phyloP scores from a whole-genome alignment of 2,888 invertebrate genomes.

The Barypeithes pellucidus region DNA sequence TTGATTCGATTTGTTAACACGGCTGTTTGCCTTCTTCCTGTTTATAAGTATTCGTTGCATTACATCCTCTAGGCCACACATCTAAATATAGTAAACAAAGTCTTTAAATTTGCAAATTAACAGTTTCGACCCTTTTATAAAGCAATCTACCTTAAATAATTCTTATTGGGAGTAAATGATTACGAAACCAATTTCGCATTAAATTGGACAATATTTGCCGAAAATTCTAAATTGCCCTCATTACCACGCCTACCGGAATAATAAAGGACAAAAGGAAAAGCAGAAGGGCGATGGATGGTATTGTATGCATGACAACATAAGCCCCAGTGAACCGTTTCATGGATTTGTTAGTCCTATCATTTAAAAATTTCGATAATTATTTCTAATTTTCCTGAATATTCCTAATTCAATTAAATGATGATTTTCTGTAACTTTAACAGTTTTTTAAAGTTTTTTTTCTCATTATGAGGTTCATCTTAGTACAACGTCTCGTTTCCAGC shows the following conservation, averaged over 20 bases:
- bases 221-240: constrained; percentile 1
- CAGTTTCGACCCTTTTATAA: neutral
- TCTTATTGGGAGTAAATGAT: neutral
- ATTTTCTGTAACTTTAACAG: neutral
- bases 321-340: neutral
- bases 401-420: neutral
- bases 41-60: too few species aligned
- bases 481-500: too few species aligned
- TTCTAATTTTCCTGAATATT: neutral
- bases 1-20: too few species aligned
- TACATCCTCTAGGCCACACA: too few species aligned
- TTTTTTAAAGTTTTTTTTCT: too few species aligned
- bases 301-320: constrained; percentile 20
- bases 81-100: too few species aligned
- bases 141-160: neutral
- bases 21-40: too few species aligned
- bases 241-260: neutral
- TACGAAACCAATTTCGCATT: neutral
- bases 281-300: constrained; percentile 6
- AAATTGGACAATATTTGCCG: constrained; percentile 15
- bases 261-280: constrained; percentile 11
- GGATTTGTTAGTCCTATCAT: neutral
- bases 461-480: too few species aligned
- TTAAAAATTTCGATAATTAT: neutral
- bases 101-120: too few species aligned